phyloP scores from a whole-genome alignment of 2,888 invertebrate species.

The Troilus luridus region DNA sequence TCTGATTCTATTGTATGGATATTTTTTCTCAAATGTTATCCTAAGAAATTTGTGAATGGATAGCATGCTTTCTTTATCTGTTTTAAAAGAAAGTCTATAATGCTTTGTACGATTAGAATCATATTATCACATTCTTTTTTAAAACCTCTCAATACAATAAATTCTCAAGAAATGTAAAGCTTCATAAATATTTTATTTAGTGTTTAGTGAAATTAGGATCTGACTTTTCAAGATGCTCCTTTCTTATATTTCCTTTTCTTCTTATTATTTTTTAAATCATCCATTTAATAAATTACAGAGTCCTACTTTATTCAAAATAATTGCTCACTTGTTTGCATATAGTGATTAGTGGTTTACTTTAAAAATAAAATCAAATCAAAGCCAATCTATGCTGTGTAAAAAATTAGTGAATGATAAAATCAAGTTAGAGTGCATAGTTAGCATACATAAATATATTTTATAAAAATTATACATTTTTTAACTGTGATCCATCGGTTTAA shows the following conservation, averaged over 20 bases:
- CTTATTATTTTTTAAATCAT: background rate
- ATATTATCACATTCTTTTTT: background rate
- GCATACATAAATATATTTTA: background rate
- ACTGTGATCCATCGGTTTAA: conserved; percentile 39
- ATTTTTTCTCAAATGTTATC: background rate
- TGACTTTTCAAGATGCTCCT: background rate
- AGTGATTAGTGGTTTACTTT: background rate
- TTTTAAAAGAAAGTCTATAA: background rate
- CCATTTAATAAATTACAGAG: background rate
- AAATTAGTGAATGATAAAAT: background rate
- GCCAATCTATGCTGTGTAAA: background rate
- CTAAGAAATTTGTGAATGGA: background rate
- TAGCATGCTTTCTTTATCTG: background rate
- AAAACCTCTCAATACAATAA: background rate
- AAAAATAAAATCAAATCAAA: background rate
- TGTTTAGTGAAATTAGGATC: background rate
- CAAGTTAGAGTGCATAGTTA: background rate
- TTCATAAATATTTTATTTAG: background rate
- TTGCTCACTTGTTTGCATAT: conserved; percentile 1
- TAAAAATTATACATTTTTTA: background rate
- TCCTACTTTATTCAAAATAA: background rate
- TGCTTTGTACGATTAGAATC: background rate
- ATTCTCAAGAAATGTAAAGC: background rate
- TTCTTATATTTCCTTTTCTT: background rate
- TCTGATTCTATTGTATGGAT: background rate